Base-by-base conservation (phyloP, 2,888 invertebrate species). In the Tetranychus truncatus region DNA sequence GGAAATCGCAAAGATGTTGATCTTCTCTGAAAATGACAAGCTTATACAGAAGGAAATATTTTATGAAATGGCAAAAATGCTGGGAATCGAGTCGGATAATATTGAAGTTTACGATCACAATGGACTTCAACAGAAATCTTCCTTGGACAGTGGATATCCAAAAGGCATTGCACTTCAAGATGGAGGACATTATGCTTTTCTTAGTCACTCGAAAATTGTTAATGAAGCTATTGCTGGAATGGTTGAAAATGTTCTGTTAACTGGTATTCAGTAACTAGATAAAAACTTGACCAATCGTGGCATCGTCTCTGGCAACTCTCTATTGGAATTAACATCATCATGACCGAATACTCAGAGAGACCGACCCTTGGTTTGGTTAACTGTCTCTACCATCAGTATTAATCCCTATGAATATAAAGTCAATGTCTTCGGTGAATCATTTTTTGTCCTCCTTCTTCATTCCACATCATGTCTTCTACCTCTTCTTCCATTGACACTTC, bases 401-500 rank as follows among this genome's bases (percentile, higher is more conserved):
- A 66, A 75, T 20, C 77, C 77, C 71, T 77, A 77, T 46, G 75
- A 72, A 18, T 77, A 5, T 20, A 66, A 74, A 45, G 71, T 73
- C 71, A 74, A 66, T 18, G 76, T 73, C 18, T 74, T 73, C n/a
- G 44, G 45, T 9, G 66, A 72, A 72, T 72, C 76, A 20, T 45
- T 77, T 34, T 46, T 45, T 44, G 21, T 78, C 44, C 69, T 79
- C 6, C 66, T 79, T 2, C 83, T 89, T 46, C 87, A 88, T 81
- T 89, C 91, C 72, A 87, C 89, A 45, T 87, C 89, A 71, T 87
- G 89, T 0, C 87, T 91, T 11, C 85, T 95, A 76, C 94, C 95
- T 0, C 84, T 95, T 74, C 82, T 95, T 78, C 93, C 94, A 72
- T 85, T 94, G 21, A 85, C 90, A 45, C 91, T 94, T 82, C 95